Evolutionary conservation across 2,113 vertebrate species (phyloP).

Genomic region (Scalopus aquaticus): DNA sequence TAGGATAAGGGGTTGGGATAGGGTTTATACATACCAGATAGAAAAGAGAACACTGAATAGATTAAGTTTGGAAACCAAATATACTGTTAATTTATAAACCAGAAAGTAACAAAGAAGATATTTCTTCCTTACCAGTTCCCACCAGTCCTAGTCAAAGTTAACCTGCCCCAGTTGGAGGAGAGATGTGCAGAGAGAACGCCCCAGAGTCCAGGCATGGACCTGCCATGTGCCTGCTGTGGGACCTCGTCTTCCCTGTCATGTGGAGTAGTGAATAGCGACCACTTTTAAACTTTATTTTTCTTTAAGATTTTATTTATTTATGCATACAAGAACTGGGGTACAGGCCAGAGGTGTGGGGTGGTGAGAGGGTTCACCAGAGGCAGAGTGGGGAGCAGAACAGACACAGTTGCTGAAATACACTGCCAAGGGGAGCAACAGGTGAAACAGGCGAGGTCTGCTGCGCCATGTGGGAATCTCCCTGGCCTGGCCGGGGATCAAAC

Average conservation of each 20-base stretch:
- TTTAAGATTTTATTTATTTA: too few relatives aligned
- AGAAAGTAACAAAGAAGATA: background rate
- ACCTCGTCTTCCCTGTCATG: background rate
- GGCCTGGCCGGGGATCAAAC: too few relatives aligned
- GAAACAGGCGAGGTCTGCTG: too few relatives aligned
- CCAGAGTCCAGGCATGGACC: too few relatives aligned
- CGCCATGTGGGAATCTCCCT: too few relatives aligned
- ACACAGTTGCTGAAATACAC: too few relatives aligned
- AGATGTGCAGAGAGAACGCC: background rate
- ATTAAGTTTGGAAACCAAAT: background rate
- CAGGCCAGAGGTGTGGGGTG: too few relatives aligned
- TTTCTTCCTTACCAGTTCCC: background rate
- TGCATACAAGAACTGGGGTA: too few relatives aligned
- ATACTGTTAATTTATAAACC: background rate
- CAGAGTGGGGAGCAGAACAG: too few relatives aligned
- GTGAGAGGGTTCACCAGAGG: too few relatives aligned
- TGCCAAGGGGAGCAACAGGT: too few relatives aligned
- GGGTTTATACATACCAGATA: background rate
- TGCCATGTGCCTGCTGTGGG: accelerated
- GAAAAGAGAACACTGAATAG: background rate
- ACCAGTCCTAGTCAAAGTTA: background rate
- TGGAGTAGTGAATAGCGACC: background rate
- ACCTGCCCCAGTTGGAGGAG: background rate
- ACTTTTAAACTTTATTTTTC: background rate
- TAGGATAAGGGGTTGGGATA: background rate